Conservation (phyloP, 1,140 invertebrate species). For the Solen grandis region DNA sequence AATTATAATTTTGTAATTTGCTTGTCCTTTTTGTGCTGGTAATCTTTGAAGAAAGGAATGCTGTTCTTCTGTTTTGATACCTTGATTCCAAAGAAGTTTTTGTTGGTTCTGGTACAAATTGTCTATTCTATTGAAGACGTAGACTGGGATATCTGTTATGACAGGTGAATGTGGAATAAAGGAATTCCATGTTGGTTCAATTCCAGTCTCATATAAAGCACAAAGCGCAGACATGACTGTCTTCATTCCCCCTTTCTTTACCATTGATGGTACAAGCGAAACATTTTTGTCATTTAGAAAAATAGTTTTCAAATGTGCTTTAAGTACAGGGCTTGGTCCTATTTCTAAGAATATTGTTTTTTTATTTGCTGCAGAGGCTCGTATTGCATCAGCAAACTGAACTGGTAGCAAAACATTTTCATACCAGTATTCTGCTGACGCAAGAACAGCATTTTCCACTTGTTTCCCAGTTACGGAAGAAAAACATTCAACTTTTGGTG, state of each 20-base stretch:
- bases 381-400: conserved; percentile 42
- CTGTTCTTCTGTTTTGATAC: background rate
- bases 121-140: background rate
- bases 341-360: conserved; percentile 57
- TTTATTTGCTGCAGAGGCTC: background rate
- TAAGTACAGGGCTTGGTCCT: conserved; percentile 53
- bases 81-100: background rate
- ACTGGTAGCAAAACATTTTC: conserved; percentile 55
- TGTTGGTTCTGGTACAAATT: background rate
- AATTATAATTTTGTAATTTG: conserved; percentile 5
- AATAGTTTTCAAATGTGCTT: conserved; percentile 37
- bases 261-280: conserved; percentile 47
- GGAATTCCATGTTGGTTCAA: conserved; percentile 50
- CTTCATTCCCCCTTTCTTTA: conserved; percentile 19
- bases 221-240: conserved; percentile 26
- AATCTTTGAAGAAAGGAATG: conserved; percentile 15
- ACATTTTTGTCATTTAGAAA: conserved; percentile 17
- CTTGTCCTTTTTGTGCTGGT: background rate
- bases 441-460: background rate
- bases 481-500: conserved; percentile 5
- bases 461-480: conserved; percentile 53
- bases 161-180: conserved; percentile 8
- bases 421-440: conserved; percentile 47
- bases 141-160: conserved; percentile 20
- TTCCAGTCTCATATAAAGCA: conserved; percentile 52